phyloP scores from a whole-genome alignment of 2,113 vertebrate species.

The Melanerpes formicivorus region DNA sequence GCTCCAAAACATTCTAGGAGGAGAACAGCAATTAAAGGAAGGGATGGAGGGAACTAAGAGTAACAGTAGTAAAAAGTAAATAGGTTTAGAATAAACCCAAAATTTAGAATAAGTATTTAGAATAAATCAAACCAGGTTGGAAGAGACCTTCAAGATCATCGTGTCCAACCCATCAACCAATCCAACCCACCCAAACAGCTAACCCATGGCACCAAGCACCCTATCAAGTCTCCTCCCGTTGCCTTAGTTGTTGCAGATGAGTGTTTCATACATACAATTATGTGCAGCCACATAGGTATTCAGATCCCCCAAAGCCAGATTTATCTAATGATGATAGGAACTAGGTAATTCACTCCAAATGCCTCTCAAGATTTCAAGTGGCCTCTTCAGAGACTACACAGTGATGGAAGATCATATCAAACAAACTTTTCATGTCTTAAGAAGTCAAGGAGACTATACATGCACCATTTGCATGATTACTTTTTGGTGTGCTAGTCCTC shows the following conservation, averaged over 20 bases:
- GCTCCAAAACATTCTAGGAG: background rate
- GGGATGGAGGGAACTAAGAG: background rate
- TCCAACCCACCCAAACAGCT: too few relatives aligned
- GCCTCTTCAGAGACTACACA: background rate
- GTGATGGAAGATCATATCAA: background rate
- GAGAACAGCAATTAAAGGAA: background rate
- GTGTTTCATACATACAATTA: background rate
- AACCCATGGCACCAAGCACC: too few relatives aligned
- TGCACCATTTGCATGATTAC: background rate
- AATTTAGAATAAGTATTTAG: too few relatives aligned
- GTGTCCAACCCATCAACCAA: too few relatives aligned
- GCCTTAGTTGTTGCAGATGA: background rate
- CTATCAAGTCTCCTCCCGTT: too few relatives aligned
- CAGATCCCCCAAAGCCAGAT: background rate
- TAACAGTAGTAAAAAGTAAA: background rate
- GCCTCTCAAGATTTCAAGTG: background rate
- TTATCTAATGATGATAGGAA: background rate
- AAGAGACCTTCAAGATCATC: too few relatives aligned
- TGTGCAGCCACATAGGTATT: background rate
- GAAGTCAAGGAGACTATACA: background rate
- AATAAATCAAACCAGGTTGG: too few relatives aligned
- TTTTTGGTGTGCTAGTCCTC: background rate
- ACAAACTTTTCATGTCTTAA: background rate
- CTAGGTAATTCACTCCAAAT: background rate
- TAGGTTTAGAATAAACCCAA: too few relatives aligned